Evolutionary conservation across 2,113 vertebrate species (phyloP).

Genomic region (Leptobrachium ailaonicum): DNA sequence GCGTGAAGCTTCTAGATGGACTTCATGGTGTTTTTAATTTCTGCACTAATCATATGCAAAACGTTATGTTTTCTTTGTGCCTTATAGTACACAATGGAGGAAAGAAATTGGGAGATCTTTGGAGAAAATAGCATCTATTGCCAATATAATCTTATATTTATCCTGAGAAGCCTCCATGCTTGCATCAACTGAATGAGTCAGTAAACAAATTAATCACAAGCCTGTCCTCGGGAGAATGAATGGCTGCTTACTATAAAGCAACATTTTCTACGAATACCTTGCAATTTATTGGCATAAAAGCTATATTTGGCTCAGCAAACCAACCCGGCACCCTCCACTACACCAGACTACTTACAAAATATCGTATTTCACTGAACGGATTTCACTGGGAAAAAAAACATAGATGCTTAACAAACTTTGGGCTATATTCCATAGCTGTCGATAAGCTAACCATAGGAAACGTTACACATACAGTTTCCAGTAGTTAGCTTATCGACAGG

Average conservation of each 20-base stretch:
- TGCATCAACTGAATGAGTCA: neutral
- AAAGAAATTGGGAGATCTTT: conserved; percentile 9
- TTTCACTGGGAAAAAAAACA: too few relatives aligned
- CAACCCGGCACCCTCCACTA: too few relatives aligned
- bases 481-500: too few relatives aligned
- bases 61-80: conserved; percentile 1
- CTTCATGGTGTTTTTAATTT: conserved; percentile 29
- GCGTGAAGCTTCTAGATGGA: conserved; percentile 11
- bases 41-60: conserved; percentile 21
- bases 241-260: neutral
- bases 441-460: too few relatives aligned
- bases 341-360: too few relatives aligned
- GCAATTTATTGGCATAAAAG: conserved; percentile 16
- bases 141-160: conserved; percentile 18
- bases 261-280: conserved; percentile 12
- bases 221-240: conserved; percentile 4
- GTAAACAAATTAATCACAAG: conserved; percentile 26
- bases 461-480: too few relatives aligned
- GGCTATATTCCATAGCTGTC: too few relatives aligned
- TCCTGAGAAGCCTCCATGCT: conserved; percentile 2
- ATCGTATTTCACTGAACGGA: too few relatives aligned
- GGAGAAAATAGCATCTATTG: conserved; percentile 26
- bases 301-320: neutral
- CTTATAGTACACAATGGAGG: neutral
- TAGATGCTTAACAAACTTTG: too few relatives aligned